Conservation (phyloP, 2,888 invertebrate genomes). For the Drosophila percnosoma region DNA sequence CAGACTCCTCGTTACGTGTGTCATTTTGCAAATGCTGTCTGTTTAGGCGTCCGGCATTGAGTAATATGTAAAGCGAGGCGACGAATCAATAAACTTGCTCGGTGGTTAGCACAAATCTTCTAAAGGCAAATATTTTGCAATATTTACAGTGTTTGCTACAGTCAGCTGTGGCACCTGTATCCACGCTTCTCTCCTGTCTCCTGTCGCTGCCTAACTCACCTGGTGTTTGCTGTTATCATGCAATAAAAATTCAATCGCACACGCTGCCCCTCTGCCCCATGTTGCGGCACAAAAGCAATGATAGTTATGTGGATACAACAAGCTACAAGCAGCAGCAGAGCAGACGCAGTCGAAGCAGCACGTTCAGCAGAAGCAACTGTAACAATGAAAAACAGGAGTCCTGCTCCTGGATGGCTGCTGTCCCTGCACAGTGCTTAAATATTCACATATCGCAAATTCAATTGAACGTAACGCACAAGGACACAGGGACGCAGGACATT, state of each 20-base stretch:
- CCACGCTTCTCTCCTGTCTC: neutral
- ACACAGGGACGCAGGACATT: conserved; percentile 45
- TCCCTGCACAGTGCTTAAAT: conserved; percentile 78
- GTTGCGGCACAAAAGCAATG: conserved; percentile 54
- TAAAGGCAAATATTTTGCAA: conserved; percentile 68
- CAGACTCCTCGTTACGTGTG: conserved; percentile 51
- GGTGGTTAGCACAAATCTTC: conserved; percentile 68
- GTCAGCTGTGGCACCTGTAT: neutral
- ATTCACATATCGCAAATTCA: conserved; percentile 80
- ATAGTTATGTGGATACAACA: conserved; percentile 69
- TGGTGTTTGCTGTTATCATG: conserved; percentile 69
- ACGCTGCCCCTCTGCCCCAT: conserved; percentile 21
- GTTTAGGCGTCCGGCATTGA: conserved; percentile 53
- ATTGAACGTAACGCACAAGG: conserved; percentile 72
- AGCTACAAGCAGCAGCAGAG: conserved; percentile 36
- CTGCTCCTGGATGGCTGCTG: conserved; percentile 15
- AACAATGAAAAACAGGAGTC: conserved; percentile 37
- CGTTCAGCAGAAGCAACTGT: conserved; percentile 4
- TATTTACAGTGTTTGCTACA: conserved; percentile 62
- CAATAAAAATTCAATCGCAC: conserved; percentile 79
- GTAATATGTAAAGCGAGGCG: conserved; percentile 44
- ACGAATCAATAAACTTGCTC: conserved; percentile 70
- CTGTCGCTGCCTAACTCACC: conserved; percentile 49
- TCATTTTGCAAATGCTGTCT: conserved; percentile 69
- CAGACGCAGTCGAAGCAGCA: neutral